These are phyloP conservation scores for Gobius niger DNA, from an alignment of 2,113 vertebrate genomes.

Conservation along the genomic window DNA sequence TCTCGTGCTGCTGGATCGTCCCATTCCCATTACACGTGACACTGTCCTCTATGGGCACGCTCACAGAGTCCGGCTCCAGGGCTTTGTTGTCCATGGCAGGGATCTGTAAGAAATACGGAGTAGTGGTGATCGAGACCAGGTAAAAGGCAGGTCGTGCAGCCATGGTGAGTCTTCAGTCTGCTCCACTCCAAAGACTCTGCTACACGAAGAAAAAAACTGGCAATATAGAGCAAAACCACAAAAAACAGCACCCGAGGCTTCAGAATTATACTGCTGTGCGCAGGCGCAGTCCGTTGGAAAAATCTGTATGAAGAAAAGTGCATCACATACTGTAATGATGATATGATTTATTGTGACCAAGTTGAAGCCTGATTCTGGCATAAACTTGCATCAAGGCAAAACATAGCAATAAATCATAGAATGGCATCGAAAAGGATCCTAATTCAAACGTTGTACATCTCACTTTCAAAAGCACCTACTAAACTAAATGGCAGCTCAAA, in stretches of 20 bases:
- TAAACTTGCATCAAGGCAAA: neutral
- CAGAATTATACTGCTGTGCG: neutral
- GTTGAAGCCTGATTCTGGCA: neutral
- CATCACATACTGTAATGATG: neutral
- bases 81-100: slow-evolving; percentile 75
- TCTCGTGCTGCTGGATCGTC: slow-evolving; percentile 71
- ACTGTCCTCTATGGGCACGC: slow-evolving; percentile 84
- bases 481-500: too few species aligned
- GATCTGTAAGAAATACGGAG: slow-evolving; percentile 17
- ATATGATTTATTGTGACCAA: slow-evolving; percentile 9
- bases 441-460: too few species aligned
- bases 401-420: neutral
- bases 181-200: neutral
- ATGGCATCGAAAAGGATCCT: too few species aligned
- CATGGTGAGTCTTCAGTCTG: neutral
- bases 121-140: neutral
- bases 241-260: neutral
- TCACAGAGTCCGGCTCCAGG: slow-evolving; percentile 74
- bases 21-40: slow-evolving; percentile 46
- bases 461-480: too few species aligned
- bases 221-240: neutral
- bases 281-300: neutral
- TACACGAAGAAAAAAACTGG: slow-evolving; percentile 7
- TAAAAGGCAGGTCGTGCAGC: neutral
- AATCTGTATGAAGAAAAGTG: neutral